Evolutionary conservation across 1,140 invertebrate genomes (phyloP), one percentile per base, ranked within the genome.

Genomic region (Theocolax elegans): DNA sequence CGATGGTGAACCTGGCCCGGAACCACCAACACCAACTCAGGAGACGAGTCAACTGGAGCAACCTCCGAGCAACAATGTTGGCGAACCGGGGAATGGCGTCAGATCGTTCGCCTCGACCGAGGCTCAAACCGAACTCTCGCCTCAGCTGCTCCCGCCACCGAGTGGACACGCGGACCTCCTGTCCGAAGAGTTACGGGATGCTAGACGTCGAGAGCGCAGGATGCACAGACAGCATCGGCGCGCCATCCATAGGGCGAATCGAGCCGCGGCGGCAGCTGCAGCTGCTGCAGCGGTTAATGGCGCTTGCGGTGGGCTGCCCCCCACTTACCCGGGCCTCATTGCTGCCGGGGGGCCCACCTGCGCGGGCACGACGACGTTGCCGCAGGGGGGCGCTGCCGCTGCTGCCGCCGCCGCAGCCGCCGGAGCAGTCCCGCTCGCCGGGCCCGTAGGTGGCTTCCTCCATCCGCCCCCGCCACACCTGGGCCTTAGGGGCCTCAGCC

Each of bases 401-500:
- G 46, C 67, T 29, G 59, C 72, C 13, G 72, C 72, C 21, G 60
- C 74, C 1, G 58, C 75, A 0, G 81, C 78, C 38, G 76, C 83
- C 51, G 80, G 80, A 0, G 51, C 84, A 15, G 80, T 84, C 9
- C 72, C 79, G 29, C 80, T 79, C n/a, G 69, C 48, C 0, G 67
- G 70, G 12, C 29, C 72, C 0, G 60, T 78, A 3, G 79, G 79
- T 13, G 80, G 83, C 13, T 84, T 81, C 58, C 74, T 86, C 29
- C 83, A 84, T 62, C 83, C 83, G 42, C 84, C 84, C 1, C 84
- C 84, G 23, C 80, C 84, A 0, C 84, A 86, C 67, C 71, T 86
- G 12, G 83, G 83, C n/a, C 79, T 85, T 4, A 74, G 84, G 44
- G 83, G 84, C 9, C 83, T 86, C 29, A 86, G 81, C 67, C 79